phyloP scores from a whole-genome alignment of 2,797 vertebrate genomes.

The Moxostoma hubbsi region DNA sequence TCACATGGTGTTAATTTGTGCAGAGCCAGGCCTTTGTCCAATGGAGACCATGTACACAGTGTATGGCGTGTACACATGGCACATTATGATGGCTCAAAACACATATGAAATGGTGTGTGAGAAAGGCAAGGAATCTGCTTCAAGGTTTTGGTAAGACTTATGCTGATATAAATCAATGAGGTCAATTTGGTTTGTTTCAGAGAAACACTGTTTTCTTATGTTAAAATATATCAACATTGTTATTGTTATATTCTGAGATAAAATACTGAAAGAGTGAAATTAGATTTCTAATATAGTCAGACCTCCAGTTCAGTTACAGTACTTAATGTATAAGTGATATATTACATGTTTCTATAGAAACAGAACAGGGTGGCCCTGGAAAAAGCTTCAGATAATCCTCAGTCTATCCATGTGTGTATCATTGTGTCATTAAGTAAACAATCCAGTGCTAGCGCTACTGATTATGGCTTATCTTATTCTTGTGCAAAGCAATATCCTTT shows the following conservation, averaged over 20 bases:
- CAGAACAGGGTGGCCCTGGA: slow-evolving; percentile 11
- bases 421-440: slow-evolving; percentile 34
- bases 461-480: slow-evolving; percentile 39
- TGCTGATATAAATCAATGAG: neutral
- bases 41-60: slow-evolving; percentile 62
- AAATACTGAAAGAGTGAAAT: no score
- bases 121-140: slow-evolving; percentile 55
- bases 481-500: slow-evolving; percentile 60
- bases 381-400: slow-evolving; percentile 42
- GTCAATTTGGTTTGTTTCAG: neutral
- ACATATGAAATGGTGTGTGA: slow-evolving; percentile 65
- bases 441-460: neutral
- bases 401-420: slow-evolving; percentile 22
- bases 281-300: neutral
- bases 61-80: slow-evolving; percentile 75
- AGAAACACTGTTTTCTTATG: neutral
- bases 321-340: neutral
- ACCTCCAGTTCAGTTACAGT: neutral
- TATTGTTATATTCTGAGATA: no score
- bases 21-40: slow-evolving; percentile 73
- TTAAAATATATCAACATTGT: no score
- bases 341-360: slow-evolving; percentile 58
- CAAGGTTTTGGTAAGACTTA: slow-evolving; percentile 76
- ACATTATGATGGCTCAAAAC: slow-evolving; percentile 64
- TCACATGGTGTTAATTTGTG: slow-evolving; percentile 21